Conservation (phyloP, 2,113 vertebrate species). For the Todiramphus chloris region DNA sequence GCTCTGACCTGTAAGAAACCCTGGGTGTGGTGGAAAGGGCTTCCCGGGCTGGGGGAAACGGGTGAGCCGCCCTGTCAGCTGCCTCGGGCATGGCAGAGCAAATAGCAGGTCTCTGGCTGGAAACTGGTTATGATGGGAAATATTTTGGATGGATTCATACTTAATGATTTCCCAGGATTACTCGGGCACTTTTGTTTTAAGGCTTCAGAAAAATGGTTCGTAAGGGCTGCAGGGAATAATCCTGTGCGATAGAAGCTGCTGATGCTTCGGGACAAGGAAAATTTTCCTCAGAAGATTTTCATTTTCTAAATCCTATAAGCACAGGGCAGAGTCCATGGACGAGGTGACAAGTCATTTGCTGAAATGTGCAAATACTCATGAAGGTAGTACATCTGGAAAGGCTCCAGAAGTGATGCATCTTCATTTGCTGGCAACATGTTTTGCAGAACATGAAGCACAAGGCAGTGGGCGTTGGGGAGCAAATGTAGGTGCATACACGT, state of each 20-base stretch:
- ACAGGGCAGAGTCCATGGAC: not conserved
- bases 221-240: not conserved
- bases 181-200: not conserved
- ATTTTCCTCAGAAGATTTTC: not conserved
- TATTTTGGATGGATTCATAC: not conserved
- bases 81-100: not conserved
- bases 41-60: conserved; percentile 37
- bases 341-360: too few relatives aligned
- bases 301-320: not conserved
- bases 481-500: too few relatives aligned
- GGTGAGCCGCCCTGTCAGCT: not conserved
- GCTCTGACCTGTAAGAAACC: conserved; percentile 45
- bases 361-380: too few relatives aligned
- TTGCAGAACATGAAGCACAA: too few relatives aligned
- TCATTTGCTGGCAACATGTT: too few relatives aligned
- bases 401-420: too few relatives aligned
- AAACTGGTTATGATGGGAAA: not conserved
- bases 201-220: not conserved
- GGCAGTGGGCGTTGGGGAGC: too few relatives aligned
- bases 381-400: too few relatives aligned
- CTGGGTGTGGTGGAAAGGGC: conserved; percentile 39
- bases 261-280: not conserved
- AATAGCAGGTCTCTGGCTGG: not conserved
- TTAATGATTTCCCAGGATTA: not conserved
- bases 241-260: not conserved